Base-by-base conservation (phyloP, 2,888 invertebrate genomes). In the Heliconius charithonia region DNA sequence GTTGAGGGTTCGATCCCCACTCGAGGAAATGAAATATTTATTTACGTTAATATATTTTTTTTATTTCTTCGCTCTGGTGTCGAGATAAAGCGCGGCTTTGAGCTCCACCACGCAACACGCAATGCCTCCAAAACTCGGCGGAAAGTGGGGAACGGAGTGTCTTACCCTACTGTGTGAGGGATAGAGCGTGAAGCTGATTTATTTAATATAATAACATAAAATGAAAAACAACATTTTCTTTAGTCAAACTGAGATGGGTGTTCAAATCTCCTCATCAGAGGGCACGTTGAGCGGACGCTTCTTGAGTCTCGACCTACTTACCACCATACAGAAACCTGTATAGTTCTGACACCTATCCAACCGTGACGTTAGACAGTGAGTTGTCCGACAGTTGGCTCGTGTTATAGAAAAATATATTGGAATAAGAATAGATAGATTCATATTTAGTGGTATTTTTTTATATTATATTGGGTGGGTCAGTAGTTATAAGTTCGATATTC, bases 261-360 rank as follows among this genome's bases (percentile, higher is more conserved):
- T 67, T 32, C 25, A 45, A 69, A 69, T 69, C 45, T 41, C 41
- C 41, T 69, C 41, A 25, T 67, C 67, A 69, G 41, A 19, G 41
- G 69, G 69, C 41, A 16, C 69, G 69, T 45, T 45, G 41, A 69
- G 25, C 13, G 25, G 67, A 37, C 67, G 37, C 41, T 45, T 41
- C 41, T 69, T 41, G 19, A 69, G 41, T 45, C 69, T 69, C 69
- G 69, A 69, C 69, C 69, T 69, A 69, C 69, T 69, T 69, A 69
- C 69, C 2, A 69, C 69, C 69, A 19, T 45, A 45, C 69, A 25
- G 69, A 69, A 69, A 25, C 41, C 67, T 41, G 37, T 67, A 25
- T 45, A 69, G 69, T 69, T 69, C 69, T 69, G 25, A 41, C 69
- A 69, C 37, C 66, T 67, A 22, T 27, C 19, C 19, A 29, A 67